Conservation (phyloP, 2,113 vertebrate genomes). For the Chiloscyllium plagiosum region DNA sequence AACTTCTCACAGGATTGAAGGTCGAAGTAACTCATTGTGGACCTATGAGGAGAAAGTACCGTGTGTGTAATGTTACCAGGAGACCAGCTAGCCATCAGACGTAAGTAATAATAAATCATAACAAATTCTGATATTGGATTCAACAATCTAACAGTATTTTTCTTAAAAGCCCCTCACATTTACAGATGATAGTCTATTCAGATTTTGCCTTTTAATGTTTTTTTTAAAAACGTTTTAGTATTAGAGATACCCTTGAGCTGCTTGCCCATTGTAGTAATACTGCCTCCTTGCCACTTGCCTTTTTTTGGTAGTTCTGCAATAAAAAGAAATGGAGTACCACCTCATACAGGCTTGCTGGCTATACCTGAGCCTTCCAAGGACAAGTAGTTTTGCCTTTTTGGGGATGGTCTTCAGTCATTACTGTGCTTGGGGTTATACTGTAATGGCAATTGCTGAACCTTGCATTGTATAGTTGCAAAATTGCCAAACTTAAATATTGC, state of each 20-base stretch:
- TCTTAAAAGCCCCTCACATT: neutral
- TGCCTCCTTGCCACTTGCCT: neutral
- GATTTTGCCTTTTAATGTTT: neutral
- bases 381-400: neutral
- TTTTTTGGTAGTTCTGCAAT: neutral
- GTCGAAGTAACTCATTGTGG: constrained; percentile 99
- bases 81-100: constrained; percentile 97
- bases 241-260: neutral
- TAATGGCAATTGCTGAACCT: neutral
- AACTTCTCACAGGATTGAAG: constrained; percentile 76
- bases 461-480: neutral
- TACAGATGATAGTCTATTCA: neutral
- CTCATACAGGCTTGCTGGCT: neutral
- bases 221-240: neutral
- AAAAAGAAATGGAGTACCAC: neutral
- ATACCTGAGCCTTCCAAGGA: neutral
- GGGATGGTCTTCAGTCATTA: neutral
- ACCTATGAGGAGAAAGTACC: constrained; percentile 97
- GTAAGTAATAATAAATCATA: constrained; percentile 58
- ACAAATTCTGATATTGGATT: neutral
- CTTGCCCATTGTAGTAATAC: neutral
- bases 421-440: neutral
- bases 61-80: constrained; percentile 94
- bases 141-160: neutral
- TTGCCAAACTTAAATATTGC: neutral